Evolutionary conservation across 1,140 invertebrate species (phyloP), one percentile per base, ranked within the genome.

Genomic region (Rhynchophorus ferrugineus): DNA sequence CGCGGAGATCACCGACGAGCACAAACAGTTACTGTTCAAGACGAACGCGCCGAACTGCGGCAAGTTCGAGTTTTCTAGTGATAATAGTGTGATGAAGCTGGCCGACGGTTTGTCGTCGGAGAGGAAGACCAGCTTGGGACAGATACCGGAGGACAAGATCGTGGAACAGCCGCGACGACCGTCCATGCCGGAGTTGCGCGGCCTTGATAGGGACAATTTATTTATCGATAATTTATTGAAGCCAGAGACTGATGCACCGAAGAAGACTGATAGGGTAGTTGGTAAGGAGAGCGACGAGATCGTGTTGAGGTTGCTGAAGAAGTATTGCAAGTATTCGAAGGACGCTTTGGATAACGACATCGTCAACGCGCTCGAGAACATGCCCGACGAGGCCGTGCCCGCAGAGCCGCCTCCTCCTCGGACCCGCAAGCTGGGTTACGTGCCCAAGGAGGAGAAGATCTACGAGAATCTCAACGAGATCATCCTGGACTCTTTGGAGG

Each of bases 321-420:
- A 70, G 43, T 70, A 70, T 45, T 67, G 61, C 46, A 67, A 69
- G 44, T 70, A 70, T 22, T 66, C 64, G 35, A 63, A 60, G 37
- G 65, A 66, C 38, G 57, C 63, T 18, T 57, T 69, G 17, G 66
- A 67, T 42, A 52, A 68, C 42, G 62, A 69, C 1, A 66, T 69
- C 14, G 51, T 69, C 13, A 65, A 56, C 54, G 66, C 68, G 21
- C 61, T 69, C 13, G 67, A 68, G 37, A 59, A 59, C 8, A 61
- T 64, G 20, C 24, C 59, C 9, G 54, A 56, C 45, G 59, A 61
- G 9, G 44, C 58, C 5, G 22, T 22, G 14, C 18, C 29, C 14
- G 16, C 16, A 11, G 49, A 57, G 14, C 49, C 54, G 6, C 18
- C 21, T 9, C 49, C 53, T 18, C 59, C 58, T 16, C 56, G 66